phyloP scores from a whole-genome alignment of 2,113 vertebrate species.

The Chloebia gouldiae region DNA sequence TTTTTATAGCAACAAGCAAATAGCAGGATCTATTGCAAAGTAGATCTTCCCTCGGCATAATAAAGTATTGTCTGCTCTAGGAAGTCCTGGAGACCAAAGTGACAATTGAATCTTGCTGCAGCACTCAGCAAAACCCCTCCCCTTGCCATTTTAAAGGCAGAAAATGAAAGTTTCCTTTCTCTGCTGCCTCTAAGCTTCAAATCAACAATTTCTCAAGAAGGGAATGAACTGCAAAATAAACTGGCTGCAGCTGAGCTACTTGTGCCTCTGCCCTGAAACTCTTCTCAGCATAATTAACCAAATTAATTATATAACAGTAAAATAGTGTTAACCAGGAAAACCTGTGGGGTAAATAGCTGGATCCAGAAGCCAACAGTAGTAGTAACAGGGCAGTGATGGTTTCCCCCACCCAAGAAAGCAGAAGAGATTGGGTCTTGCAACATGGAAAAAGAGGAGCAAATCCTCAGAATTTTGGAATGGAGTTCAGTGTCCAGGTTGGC shows the following conservation, averaged over 20 bases:
- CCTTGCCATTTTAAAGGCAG: neutral
- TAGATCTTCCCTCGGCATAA: neutral
- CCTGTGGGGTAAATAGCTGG: neutral
- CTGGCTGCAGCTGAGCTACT: neutral
- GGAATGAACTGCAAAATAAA: neutral
- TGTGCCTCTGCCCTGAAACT: neutral
- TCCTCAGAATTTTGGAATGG: neutral
- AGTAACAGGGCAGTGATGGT: too few relatives aligned
- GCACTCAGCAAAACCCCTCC: accelerated
- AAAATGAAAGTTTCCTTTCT: neutral
- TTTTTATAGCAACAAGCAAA: constrained; percentile 21
- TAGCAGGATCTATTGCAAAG: neutral
- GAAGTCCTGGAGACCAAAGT: neutral
- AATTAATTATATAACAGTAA: neutral
- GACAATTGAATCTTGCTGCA: too few relatives aligned
- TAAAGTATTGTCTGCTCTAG: neutral
- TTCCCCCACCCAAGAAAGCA: neutral
- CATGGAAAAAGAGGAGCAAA: neutral
- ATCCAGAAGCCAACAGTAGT: neutral
- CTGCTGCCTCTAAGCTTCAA: neutral
- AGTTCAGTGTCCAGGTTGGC: neutral
- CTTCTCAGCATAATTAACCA: neutral
- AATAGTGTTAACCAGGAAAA: neutral
- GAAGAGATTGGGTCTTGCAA: neutral
- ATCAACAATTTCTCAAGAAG: neutral